Base-by-base conservation (phyloP, 2,113 vertebrate species). In the Elaphurus davidianus region DNA sequence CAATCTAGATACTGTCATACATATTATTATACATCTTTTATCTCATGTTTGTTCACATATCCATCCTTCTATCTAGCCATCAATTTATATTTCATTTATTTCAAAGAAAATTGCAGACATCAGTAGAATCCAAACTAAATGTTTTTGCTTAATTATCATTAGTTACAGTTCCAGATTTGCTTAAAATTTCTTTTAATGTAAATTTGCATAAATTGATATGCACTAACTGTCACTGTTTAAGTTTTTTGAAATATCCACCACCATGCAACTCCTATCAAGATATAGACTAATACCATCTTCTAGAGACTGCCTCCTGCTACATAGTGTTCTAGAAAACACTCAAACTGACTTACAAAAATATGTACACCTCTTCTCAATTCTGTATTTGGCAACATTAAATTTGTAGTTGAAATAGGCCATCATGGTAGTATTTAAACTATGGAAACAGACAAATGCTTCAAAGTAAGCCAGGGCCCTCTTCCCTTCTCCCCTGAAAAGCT, bases 401-500 rank as follows among this genome's bases (percentile, higher is more conserved):
- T 76, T 76, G 36, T 27, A 14, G 12, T 27, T 43, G 40, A 87
- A 52, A 84, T 21, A 78, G 27, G 60, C 30, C n/a, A 12, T 16
- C 3, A 21, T 19, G 23, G 1, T 55, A 36, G 15, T 45, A 47
- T 52, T 84, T 62, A 79, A 43, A 84, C 16, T 36, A 90, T 17
- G 25, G 36, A 43, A 81, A 71, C 16, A 84, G 1, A 11, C 2
- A 81, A 87, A 57, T 25, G 33, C 4, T 55, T 87, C 17, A 40
- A 45, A 45, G n/a, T 88, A 67, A 67, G 83, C n/a, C 13, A 87
- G 54, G 59, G 17, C 43, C n/a, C 16, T 17, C 12, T 85, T 4
- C 1, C 54, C 14, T 3, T 27, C 4, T 30, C 0, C 2, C 13
- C 4, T 45, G 5, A 52, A 64, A 47, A 74, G 9, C 15, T 82